Conservation (phyloP, 2,888 invertebrate genomes). For the Boloria selene region DNA sequence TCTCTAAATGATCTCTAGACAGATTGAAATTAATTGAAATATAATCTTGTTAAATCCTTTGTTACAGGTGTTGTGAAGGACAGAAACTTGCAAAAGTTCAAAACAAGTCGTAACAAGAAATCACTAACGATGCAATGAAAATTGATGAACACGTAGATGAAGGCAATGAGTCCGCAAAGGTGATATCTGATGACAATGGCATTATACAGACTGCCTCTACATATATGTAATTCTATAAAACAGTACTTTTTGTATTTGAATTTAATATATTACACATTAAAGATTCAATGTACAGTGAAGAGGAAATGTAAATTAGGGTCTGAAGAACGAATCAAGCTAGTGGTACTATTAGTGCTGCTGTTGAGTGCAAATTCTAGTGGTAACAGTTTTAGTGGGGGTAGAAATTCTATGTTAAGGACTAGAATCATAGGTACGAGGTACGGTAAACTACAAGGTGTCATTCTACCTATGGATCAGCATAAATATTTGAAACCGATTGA, state of each 20-base stretch:
- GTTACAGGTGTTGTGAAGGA: conserved; percentile 57
- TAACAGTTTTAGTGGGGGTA: conserved; percentile 67
- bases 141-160: conserved; percentile 46
- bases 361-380: conserved; percentile 64
- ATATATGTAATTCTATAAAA: conserved; percentile 78
- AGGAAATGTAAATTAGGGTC: conserved; percentile 46
- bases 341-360: conserved; percentile 62
- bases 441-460: conserved; percentile 91
- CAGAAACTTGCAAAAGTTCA: conserved; percentile 11
- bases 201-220: conserved; percentile 71
- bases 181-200: conserved; percentile 79
- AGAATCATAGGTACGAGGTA: conserved; percentile 92
- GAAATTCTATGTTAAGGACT: conserved; percentile 88
- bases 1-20: conserved; percentile 27
- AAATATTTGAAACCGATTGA: conserved; percentile 89
- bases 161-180: conserved; percentile 74
- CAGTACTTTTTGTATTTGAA: conserved; percentile 56
- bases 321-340: conserved; percentile 56
- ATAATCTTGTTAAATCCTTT: conserved; percentile 42
- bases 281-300: conserved; percentile 42
- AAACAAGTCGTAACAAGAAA: conserved; percentile 39
- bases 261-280: conserved; percentile 27
- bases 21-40: conserved; percentile 30
- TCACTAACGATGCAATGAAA: conserved; percentile 47
- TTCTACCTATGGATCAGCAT: conserved; percentile 89